These are phyloP conservation scores for Phania funesta DNA, from an alignment of 2,888 invertebrate species.

Conservation along the genomic window DNA sequence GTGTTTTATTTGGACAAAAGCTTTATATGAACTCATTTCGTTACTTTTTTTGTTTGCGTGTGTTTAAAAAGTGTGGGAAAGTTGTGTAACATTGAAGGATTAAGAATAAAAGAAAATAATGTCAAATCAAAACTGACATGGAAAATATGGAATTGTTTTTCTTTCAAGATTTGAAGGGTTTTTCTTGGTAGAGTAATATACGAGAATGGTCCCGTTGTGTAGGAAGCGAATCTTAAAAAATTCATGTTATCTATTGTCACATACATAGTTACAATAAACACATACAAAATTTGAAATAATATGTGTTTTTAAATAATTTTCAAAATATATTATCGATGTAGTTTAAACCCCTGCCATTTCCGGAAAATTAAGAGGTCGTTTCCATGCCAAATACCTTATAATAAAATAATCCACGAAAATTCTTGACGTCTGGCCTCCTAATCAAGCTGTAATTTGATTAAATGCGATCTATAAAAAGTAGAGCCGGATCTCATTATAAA, in stretches of 20 bases:
- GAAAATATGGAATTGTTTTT: neutral
- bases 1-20: conserved; percentile 8
- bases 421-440: conserved; percentile 23
- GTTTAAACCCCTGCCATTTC: no score
- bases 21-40: neutral
- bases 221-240: no score
- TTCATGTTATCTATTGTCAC: no score
- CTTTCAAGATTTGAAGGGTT: neutral
- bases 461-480: conserved; percentile 26
- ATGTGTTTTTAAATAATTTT: no score
- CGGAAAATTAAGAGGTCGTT: neutral
- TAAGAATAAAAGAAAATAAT: neutral
- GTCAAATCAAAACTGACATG: neutral
- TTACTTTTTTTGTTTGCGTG: no score
- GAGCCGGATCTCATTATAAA: neutral
- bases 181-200: neutral
- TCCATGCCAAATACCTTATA: neutral
- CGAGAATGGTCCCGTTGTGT: no score
- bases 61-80: conserved; percentile 14
- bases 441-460: conserved; percentile 37
- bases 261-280: no score
- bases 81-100: neutral
- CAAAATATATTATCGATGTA: no score
- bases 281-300: no score
- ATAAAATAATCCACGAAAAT: neutral